Evolutionary conservation across 2,113 vertebrate genomes (phyloP).

Genomic region (Trinectes maculatus): DNA sequence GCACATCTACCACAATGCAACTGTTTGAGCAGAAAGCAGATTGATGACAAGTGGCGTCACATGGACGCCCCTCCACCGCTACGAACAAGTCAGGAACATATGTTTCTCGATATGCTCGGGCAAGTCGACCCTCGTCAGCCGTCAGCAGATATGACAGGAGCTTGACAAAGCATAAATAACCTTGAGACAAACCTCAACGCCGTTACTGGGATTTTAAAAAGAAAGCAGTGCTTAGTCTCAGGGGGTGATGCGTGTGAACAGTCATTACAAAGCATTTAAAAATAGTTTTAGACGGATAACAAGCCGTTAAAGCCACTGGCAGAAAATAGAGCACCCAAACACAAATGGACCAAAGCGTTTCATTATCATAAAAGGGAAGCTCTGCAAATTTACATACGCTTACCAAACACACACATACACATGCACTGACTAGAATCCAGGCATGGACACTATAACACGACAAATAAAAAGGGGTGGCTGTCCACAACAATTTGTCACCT

Average conservation of each 20-base stretch:
- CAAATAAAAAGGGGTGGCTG: conserved; percentile 73
- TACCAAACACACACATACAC: conserved; percentile 14
- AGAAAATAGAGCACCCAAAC: conserved; percentile 65
- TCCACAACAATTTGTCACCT: conserved; percentile 79
- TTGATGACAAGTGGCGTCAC: conserved; percentile 13
- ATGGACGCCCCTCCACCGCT: not conserved
- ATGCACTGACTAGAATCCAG: conserved; percentile 38
- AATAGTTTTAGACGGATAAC: conserved; percentile 69
- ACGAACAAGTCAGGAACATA: conserved; percentile 32
- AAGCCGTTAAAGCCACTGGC: conserved; percentile 65
- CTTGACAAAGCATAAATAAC: conserved; percentile 35
- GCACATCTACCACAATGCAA: conserved; percentile 1
- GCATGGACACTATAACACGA: conserved; percentile 58
- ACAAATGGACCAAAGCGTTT: conserved; percentile 68
- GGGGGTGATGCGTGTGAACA: conserved; percentile 49
- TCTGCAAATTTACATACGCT: conserved; percentile 47
- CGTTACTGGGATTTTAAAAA: conserved; percentile 26
- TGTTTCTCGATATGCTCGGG: not conserved
- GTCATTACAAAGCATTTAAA: conserved; percentile 67
- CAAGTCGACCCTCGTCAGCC: conserved; percentile 10
- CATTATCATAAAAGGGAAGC: conserved; percentile 63
- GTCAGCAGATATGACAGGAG: conserved; percentile 19
- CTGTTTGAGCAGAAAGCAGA: not conserved
- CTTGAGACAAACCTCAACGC: conserved; percentile 33
- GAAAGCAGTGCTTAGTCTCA: conserved; percentile 15